Conservation (phyloP, 2,888 invertebrate species). For the Drosophila meridiana region DNA sequence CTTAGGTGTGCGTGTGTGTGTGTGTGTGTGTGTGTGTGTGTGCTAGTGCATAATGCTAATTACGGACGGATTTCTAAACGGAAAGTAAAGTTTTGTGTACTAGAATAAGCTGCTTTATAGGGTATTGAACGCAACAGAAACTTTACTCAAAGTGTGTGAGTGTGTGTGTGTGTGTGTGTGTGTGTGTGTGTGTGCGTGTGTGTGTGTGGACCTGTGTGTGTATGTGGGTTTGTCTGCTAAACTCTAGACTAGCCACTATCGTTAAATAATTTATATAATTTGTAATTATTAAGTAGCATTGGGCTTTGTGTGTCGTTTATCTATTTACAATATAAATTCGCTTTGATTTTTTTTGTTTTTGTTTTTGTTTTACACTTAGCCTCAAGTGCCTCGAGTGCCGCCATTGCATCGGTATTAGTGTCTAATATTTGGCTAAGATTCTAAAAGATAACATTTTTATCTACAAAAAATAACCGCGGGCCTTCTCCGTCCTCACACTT, state of each 20-base stretch:
- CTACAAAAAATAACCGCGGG: conserved; percentile 77
- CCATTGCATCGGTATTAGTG: conserved; percentile 44
- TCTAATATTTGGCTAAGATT: conserved; percentile 79
- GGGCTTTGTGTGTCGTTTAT: conserved; percentile 48
- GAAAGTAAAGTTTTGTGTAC: conserved; percentile 54
- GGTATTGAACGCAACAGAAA: conserved; percentile 45
- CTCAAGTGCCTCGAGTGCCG: conserved; percentile 26
- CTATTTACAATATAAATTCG: conserved; percentile 81
- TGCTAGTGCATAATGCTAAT: conserved; percentile 69
- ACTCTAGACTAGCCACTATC: conserved; percentile 67
- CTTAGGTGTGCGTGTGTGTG: conserved; percentile 20
- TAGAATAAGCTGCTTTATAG: conserved; percentile 46
- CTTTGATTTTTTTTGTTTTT: conserved; percentile 61
- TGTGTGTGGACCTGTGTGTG: conserved; percentile 21
- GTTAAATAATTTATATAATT: conserved; percentile 64
- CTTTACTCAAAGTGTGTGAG: conserved; percentile 12
- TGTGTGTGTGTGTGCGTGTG: conserved; percentile 7
- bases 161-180: neutral
- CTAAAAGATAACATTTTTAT: conserved; percentile 81
- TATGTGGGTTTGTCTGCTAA: conserved; percentile 43
- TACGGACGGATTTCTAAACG: conserved; percentile 79
- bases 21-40: conserved; percentile 25
- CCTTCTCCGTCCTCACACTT: conserved; percentile 24
- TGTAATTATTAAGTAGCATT: conserved; percentile 57
- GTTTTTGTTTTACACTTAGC: conserved; percentile 34